Conservation (phyloP, 2,888 invertebrate genomes). For the Andrena camellia region DNA sequence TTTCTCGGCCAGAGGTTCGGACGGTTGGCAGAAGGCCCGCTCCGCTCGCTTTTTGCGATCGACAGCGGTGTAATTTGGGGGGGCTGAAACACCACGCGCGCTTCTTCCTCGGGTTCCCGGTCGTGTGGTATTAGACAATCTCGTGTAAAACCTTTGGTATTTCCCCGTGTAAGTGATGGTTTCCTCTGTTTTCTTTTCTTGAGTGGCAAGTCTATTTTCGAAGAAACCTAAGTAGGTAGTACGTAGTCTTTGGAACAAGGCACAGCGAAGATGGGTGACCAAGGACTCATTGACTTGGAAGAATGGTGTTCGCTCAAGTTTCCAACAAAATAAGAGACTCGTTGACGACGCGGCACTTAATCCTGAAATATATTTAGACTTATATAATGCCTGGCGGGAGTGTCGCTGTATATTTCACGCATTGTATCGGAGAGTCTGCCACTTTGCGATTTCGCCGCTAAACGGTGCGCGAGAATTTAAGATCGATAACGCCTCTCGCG, state of each 20-base stretch:
- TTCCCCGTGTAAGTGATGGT: too few relatives aligned
- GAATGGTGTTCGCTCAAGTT: not conserved
- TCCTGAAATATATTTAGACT: constrained; percentile 5
- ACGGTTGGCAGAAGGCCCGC: constrained; percentile 36
- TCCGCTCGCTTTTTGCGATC: constrained; percentile 5
- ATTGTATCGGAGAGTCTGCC: too few relatives aligned
- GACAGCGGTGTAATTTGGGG: constrained; percentile 32
- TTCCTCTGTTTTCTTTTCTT: too few relatives aligned
- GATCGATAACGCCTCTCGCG: not conserved
- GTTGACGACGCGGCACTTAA: not conserved
- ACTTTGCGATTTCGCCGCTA: not conserved
- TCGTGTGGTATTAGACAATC: too few relatives aligned
- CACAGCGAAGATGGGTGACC: not conserved
- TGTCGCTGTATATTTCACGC: not conserved
- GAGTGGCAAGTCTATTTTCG: too few relatives aligned
- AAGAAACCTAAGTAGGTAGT: too few relatives aligned
- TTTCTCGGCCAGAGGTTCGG: constrained; percentile 13
- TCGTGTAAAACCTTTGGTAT: too few relatives aligned
- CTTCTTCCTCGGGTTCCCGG: too few relatives aligned
- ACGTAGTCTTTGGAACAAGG: too few relatives aligned
- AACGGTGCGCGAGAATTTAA: not conserved
- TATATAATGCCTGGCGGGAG: not conserved
- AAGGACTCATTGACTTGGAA: not conserved
- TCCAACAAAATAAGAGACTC: not conserved
- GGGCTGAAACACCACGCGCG: too few relatives aligned